Base-by-base conservation (phyloP, 2,888 invertebrate species). In the Amblyjoppa fuscipennis region DNA sequence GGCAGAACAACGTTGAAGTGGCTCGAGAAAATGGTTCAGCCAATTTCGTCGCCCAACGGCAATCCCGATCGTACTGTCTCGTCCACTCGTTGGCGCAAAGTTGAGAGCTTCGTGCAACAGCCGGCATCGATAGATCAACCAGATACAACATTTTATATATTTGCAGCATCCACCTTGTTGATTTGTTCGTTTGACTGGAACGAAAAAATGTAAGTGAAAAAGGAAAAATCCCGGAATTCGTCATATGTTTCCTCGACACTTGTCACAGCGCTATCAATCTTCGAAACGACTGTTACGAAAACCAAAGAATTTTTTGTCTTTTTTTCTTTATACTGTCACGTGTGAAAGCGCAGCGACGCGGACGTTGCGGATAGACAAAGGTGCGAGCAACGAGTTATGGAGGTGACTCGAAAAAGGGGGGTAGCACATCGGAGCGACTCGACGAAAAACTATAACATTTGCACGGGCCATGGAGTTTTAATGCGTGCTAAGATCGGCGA, bases 401-500 rank as follows among this genome's bases (percentile, higher is more conserved):
- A 13, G 56, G 64, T 64, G 20, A 25, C n/a, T 74, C 71, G 34
- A 34, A 51, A 76, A 71, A 56, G 73, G 76, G 73, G 76, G 76
- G 76, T 75, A 84, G 64, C 45, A 81, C 83, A 16, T 66, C 51
- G 7, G 38, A 28, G 41, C 6, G 25, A 53, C 56, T 53, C 68
- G 68, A 77, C 53, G 56, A 68, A 77, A 77, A 68, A 68, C 38
- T 68, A 25, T 77, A 76, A 53, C 77, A 79, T 88, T 91, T 89
- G 45, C 89, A 90, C 89, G 89, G 89, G 66, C 87, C 91, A 90
- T 90, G 89, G 90, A 92, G 89, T 88, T 91, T 91, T 91, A 90
- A 91, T 88, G 87, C 88, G 87, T 34, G 38, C 56, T 25, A 68
- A 68, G 53, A 68, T 77, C 77, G 53, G 68, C 74, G 81, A 78